phyloP scores from a whole-genome alignment of 2,113 vertebrate species.

The Vanacampus margaritifer region DNA sequence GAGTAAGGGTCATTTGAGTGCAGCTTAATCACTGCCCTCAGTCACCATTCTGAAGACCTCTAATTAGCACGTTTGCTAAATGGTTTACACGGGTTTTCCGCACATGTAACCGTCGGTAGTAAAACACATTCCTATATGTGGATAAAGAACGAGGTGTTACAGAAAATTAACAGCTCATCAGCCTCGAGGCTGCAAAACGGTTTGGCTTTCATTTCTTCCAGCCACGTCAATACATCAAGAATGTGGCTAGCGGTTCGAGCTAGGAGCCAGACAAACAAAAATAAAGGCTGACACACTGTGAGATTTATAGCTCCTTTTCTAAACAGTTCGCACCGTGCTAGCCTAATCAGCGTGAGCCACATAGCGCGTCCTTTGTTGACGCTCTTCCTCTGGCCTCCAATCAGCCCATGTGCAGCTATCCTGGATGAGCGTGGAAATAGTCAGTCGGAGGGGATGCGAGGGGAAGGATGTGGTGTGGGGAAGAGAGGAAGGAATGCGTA shows the following conservation, averaged over 20 bases:
- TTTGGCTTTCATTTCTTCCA: constrained; percentile 13
- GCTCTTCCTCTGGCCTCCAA: constrained; percentile 47
- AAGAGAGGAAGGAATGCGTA: constrained; percentile 47
- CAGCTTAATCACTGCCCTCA: background rate
- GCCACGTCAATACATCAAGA: background rate
- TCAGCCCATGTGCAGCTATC: constrained; percentile 53
- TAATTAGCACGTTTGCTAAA: background rate
- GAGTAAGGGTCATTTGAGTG: background rate
- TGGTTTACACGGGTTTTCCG: background rate
- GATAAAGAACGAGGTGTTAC: background rate
- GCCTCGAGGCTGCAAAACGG: constrained; percentile 2
- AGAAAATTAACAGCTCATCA: background rate
- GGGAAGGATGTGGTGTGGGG: constrained; percentile 67
- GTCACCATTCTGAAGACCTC: background rate
- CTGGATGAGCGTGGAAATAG: constrained; percentile 50
- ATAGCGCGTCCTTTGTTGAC: constrained; percentile 40
- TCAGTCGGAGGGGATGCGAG: constrained; percentile 25
- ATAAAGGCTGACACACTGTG: background rate
- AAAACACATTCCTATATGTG: background rate
- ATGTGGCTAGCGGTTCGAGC: constrained; percentile 12
- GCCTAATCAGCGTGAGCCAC: constrained; percentile 28
- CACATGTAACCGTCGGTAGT: background rate
- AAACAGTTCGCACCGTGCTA: constrained; percentile 11
- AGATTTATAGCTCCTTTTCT: constrained; percentile 10
- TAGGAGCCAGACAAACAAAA: constrained; percentile 6